These are phyloP conservation scores for Drosophila varians DNA, from an alignment of 1,140 invertebrate species.

Conservation along the genomic window DNA sequence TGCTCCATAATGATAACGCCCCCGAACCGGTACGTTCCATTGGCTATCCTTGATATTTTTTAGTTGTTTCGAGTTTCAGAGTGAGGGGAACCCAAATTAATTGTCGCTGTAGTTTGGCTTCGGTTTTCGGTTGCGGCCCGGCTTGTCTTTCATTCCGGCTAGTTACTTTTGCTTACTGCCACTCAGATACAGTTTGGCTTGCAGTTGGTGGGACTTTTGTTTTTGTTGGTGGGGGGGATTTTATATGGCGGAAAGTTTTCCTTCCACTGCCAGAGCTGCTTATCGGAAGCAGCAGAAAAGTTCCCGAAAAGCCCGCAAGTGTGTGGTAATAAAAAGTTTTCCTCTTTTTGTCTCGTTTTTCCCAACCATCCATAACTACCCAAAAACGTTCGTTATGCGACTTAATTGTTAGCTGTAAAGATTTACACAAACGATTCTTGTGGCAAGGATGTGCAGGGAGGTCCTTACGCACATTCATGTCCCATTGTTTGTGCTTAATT, in stretches of 20 bases:
- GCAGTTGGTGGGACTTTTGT: constrained; percentile 53
- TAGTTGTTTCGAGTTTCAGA: background rate
- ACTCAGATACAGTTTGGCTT: constrained; percentile 53
- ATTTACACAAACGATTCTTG: constrained; percentile 52
- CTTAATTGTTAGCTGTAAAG: constrained; percentile 80
- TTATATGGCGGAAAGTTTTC: constrained; percentile 59
- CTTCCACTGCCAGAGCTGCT: constrained; percentile 47
- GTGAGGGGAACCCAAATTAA: constrained; percentile 52
- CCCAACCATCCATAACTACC: constrained; percentile 63
- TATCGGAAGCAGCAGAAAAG: constrained; percentile 69
- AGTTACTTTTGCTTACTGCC: constrained; percentile 54
- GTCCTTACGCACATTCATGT: background rate
- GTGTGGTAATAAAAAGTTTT: constrained; percentile 80
- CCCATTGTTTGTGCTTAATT: constrained; percentile 39
- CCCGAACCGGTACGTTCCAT: constrained; percentile 60
- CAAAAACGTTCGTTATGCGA: constrained; percentile 76
- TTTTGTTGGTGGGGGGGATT: constrained; percentile 26
- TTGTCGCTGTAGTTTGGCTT: constrained; percentile 65
- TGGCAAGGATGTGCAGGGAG: background rate
- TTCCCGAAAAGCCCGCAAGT: constrained; percentile 77
- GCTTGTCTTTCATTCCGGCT: constrained; percentile 52
- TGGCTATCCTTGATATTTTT: constrained; percentile 14
- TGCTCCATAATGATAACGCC: constrained; percentile 63
- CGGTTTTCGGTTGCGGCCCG: constrained; percentile 23
- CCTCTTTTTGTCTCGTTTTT: constrained; percentile 22